Base-by-base conservation (phyloP, 2,888 invertebrate species). In the Nyleta sp. region DNA sequence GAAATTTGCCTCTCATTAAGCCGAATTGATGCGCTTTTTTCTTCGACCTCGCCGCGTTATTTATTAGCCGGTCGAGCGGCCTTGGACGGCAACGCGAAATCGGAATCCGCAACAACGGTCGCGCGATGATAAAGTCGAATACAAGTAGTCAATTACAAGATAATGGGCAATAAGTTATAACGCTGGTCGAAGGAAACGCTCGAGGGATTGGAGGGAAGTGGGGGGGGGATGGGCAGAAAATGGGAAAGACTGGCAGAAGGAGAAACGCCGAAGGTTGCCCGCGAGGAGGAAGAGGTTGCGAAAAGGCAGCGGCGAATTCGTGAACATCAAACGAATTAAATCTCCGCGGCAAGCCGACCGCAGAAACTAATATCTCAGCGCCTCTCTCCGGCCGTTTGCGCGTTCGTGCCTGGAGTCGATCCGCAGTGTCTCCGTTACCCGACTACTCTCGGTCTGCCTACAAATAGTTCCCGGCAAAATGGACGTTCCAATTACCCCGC, bases 301-400 rank as follows among this genome's bases (percentile, higher is more conserved):
- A 81, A 78, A 78, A 81, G 80, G 85, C 81, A 84, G 89, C 90
- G 90, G 90, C 87, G 84, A 88, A 88, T 89, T 88, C 86, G 90
- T 87, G 88, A 89, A 90, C 90, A 90, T 91, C 90, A 91, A 90
- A 91, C 89, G 91, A 90, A 90, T 91, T 90, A 90, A 90, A 89
- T 89, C 88, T 88, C 88, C 85, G 85, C 87, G 87, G 88, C 86
- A 88, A 88, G 87, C 84, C 89, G 88, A 90, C 91, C 90, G 89
- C 90, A 90, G 90, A 90, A 90, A 90, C 90, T 90, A 88, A 88
- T 89, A 88, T 88, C 87, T 87, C 88, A 85, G 85, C 85, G 84
- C 80, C 80, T 79, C 78, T 80, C 72, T 71, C 80, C 78, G 73
- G 31, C 74, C 74, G 81, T 78, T 82, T 78, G 62, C 68, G 67